phyloP scores from a whole-genome alignment of 2,797 vertebrate species.

The Dipus sagitta region DNA sequence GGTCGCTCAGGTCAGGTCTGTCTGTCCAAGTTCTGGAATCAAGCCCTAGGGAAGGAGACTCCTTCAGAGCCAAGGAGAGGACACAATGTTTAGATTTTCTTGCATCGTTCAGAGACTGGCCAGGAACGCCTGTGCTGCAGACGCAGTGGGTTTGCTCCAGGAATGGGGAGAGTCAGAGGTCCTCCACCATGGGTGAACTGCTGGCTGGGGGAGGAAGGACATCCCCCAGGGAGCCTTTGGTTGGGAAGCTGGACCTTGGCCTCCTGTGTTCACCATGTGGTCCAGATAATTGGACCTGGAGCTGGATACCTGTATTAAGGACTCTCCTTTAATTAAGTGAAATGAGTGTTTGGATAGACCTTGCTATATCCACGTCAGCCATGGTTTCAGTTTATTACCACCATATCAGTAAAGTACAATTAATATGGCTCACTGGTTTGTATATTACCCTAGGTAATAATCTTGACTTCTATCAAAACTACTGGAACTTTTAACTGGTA shows the following conservation, averaged over 20 bases:
- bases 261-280: background rate
- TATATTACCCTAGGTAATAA: background rate
- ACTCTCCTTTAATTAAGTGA: background rate
- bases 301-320: background rate
- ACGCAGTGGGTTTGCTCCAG: background rate
- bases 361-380: background rate
- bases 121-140: background rate
- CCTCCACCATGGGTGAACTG: background rate
- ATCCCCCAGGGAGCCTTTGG: background rate
- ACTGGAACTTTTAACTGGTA: conserved; percentile 28
- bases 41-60: background rate
- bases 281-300: background rate
- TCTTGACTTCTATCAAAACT: conserved; percentile 40
- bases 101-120: background rate
- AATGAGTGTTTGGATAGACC: background rate
- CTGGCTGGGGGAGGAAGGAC: background rate
- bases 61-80: background rate
- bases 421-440: background rate
- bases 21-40: background rate
- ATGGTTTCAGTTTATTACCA: background rate
- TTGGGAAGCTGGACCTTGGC: background rate
- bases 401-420: background rate
- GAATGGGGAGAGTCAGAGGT: background rate
- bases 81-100: background rate
- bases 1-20: background rate